Evolutionary conservation across 1,140 invertebrate species (phyloP), one percentile per base, ranked within the genome.

Genomic region (Nixonia krombeini): DNA sequence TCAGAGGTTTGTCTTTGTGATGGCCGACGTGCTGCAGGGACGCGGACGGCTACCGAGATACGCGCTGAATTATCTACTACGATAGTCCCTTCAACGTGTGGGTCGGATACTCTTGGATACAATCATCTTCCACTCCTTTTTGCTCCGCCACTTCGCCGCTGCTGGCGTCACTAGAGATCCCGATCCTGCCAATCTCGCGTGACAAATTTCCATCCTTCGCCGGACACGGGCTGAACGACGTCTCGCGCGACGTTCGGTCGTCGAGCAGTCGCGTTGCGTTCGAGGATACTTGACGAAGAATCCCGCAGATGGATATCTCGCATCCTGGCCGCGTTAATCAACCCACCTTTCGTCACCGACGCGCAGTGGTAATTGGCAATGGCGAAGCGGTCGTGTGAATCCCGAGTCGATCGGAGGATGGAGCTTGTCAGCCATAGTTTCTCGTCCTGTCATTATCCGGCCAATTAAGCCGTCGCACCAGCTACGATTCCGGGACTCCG

Each of bases 1-100:
- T 78, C 74, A 69, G 70, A 80, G 73, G 80, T 81, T 83, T 83
- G 82, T 82, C 82, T 82, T 84, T 82, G 82, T 81, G 80, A 81
- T 81, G 77, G 76, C 79, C 81, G 81, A 81, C 74, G 70, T 72
- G 72, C 67, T 68, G 72, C 72, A 74, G 72, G 72, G 78, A 76
- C 78, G 70, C 70, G 52, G 70, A 65, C 72, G 41, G 81, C 81
- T 83, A 83, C 82, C 73, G 81, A 75, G 76, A 82, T 83, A 85
- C 82, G 81, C 83, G 79, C 68, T 82, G 79, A 83, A 83, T 83
- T 83, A 83, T 83, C 83, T 75, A 76, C 75, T 70, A 61, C 71
- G 74, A 79, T 80, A 76, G 75, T 78, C 74, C 73, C 78, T 78
- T 78, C 76, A 76, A 72, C 68, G 55, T 68, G 49, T n/a, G n/a